Evolutionary conservation across 30 jellyfish, hydroid and myxozoan genomes (phyloP).

Genomic region (Nemopilema nomurai): DNA sequence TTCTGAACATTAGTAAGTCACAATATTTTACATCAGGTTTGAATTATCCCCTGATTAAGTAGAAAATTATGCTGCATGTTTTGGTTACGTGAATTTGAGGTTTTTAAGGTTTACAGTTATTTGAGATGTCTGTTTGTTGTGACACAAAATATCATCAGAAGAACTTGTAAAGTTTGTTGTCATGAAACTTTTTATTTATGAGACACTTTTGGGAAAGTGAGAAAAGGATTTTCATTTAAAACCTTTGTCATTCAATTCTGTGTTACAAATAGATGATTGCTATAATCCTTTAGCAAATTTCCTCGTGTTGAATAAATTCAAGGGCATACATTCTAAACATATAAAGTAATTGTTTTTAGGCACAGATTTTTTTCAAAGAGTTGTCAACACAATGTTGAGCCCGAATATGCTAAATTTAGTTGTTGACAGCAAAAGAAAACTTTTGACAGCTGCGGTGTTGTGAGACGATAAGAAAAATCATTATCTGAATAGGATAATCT

Average conservation of each 20-base stretch:
- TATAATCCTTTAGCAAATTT: neutral
- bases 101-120: neutral
- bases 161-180: neutral
- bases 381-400: constrained; percentile 6
- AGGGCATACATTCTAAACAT: neutral
- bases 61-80: neutral
- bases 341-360: neutral
- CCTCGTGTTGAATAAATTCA: constrained; percentile 2
- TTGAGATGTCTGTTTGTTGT: neutral
- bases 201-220: neutral
- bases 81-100: neutral
- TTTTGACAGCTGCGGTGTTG: constrained; percentile 12
- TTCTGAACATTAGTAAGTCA: neutral
- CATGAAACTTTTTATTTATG: neutral
- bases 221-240: neutral
- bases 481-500: neutral
- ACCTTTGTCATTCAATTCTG: neutral
- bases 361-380: neutral
- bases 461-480: constrained; percentile 1
- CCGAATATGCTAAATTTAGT: neutral
- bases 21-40: neutral
- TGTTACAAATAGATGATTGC: neutral
- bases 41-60: neutral
- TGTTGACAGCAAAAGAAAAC: constrained; percentile 10
- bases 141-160: neutral